These are phyloP conservation scores for Polymixis lichenea DNA, from an alignment of 2,888 invertebrate species.

Conservation along the genomic window DNA sequence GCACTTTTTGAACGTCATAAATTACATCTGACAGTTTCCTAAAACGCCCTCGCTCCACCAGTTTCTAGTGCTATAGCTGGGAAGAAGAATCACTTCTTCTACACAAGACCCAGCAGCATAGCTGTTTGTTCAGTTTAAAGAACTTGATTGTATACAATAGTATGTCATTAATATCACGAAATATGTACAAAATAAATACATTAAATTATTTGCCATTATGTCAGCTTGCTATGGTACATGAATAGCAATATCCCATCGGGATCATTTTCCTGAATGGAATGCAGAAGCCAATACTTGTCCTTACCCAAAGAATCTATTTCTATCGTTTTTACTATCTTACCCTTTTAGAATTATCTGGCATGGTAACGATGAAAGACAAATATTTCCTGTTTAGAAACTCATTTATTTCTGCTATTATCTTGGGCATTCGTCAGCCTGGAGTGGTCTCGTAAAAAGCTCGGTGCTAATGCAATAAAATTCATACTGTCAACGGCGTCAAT, in stretches of 20 bases:
- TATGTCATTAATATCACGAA: too few species aligned
- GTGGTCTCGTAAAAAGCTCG: slow-evolving; percentile 51
- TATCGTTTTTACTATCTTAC: slow-evolving; percentile 22
- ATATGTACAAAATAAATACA: too few species aligned
- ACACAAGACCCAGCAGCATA: too few species aligned
- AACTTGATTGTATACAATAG: too few species aligned
- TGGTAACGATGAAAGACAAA: slow-evolving; percentile 33
- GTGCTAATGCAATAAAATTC: slow-evolving; percentile 54
- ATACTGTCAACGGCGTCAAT: slow-evolving; percentile 63
- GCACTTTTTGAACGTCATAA: too few species aligned
- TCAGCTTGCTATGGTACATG: not conserved
- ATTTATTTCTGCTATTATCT: slow-evolving; percentile 54
- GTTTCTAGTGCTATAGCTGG: too few species aligned
- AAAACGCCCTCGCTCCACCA: too few species aligned
- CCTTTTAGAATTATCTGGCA: slow-evolving; percentile 41
- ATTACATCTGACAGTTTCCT: too few species aligned
- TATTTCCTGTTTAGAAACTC: slow-evolving; percentile 23
- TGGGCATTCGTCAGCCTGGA: slow-evolving; percentile 42
- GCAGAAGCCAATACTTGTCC: not conserved
- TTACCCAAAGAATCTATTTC: slow-evolving; percentile 12
- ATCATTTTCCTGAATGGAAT: slow-evolving; percentile 10
- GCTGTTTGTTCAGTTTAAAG: too few species aligned
- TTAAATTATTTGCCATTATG: too few species aligned
- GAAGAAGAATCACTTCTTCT: too few species aligned
- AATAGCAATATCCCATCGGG: not conserved